These are phyloP conservation scores for Drosophila pallidifrons DNA, from an alignment of 1,140 invertebrate genomes.

Conservation along the genomic window DNA sequence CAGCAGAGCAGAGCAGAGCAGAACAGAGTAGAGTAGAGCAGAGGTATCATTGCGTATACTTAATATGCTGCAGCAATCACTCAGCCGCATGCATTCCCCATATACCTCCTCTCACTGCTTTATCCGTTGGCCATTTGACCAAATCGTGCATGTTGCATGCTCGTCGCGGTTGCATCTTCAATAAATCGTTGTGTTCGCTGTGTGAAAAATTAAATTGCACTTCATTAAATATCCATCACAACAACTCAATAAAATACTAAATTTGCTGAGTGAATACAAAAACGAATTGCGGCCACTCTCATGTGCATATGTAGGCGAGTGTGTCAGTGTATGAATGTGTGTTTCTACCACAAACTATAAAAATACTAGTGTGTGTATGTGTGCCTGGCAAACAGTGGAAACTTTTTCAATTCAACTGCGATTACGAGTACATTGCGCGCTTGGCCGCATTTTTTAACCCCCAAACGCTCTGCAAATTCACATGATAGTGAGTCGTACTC, in stretches of 20 bases:
- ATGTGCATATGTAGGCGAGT: conserved; percentile 9
- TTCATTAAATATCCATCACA: conserved; percentile 81
- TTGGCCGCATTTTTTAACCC: conserved; percentile 19
- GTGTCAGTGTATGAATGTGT: not conserved
- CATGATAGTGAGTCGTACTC: not conserved
- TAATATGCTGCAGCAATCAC: conserved; percentile 71
- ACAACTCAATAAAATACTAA: conserved; percentile 82
- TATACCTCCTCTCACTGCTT: not conserved
- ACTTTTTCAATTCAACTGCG: conserved; percentile 77
- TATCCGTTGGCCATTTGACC: conserved; percentile 19
- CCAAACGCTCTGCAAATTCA: conserved; percentile 9
- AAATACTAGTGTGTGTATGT: conserved; percentile 27
- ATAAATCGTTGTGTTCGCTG: conserved; percentile 64
- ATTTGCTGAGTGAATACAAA: conserved; percentile 51
- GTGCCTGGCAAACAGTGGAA: conserved; percentile 54
- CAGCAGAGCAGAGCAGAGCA: not conserved
- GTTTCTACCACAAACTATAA: conserved; percentile 45
- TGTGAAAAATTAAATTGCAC: conserved; percentile 71
- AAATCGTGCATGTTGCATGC: conserved; percentile 12
- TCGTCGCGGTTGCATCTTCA: conserved; percentile 43
- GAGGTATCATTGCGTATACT: conserved; percentile 38
- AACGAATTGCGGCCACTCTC: conserved; percentile 46
- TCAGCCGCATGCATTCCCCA: conserved; percentile 52
- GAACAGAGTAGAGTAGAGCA: not conserved
- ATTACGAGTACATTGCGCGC: conserved; percentile 60